phyloP scores from a whole-genome alignment of 2,797 vertebrate species.

The Parauchenoglanis punctatus region DNA sequence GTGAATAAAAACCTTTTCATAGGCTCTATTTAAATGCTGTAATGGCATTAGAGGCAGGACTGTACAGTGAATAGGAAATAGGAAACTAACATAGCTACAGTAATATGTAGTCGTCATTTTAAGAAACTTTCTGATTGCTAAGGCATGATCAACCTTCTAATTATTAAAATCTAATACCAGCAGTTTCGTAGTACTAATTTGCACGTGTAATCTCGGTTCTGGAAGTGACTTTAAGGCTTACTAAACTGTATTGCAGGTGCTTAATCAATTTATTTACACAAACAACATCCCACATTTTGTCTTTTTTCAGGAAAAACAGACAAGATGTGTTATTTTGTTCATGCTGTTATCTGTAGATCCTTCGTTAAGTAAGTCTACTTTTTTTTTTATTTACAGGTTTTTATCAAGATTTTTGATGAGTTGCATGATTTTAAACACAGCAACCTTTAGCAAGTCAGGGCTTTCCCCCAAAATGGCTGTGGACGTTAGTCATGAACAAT shows the following conservation, averaged over 20 bases:
- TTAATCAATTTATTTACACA: not conserved
- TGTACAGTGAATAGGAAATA: not conserved
- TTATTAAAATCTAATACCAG: not conserved
- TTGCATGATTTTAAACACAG: not conserved
- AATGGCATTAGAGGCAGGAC: not conserved
- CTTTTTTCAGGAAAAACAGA: not conserved
- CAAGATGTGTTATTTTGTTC: not conserved
- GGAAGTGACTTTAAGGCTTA: not conserved
- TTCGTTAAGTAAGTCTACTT: not conserved
- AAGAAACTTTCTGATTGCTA: not conserved
- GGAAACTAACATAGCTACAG: not conserved
- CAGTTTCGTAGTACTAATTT: not conserved
- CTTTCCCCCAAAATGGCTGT: not conserved
- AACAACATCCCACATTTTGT: not conserved
- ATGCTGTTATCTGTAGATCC: not conserved
- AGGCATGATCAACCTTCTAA: not conserved
- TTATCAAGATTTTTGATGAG: not conserved
- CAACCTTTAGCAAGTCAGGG: not conserved
- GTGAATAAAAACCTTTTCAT: slow-evolving; percentile 4
- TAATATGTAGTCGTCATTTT: not conserved
- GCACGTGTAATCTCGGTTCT: not conserved
- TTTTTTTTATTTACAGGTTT: not conserved
- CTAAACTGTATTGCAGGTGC: not conserved
- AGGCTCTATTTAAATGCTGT: slow-evolving; percentile 8
- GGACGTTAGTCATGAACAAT: not conserved